Evolutionary conservation across 1,140 invertebrate species (phyloP), one percentile per base, ranked within the genome.

Genomic region (Solenopsis fugax): DNA sequence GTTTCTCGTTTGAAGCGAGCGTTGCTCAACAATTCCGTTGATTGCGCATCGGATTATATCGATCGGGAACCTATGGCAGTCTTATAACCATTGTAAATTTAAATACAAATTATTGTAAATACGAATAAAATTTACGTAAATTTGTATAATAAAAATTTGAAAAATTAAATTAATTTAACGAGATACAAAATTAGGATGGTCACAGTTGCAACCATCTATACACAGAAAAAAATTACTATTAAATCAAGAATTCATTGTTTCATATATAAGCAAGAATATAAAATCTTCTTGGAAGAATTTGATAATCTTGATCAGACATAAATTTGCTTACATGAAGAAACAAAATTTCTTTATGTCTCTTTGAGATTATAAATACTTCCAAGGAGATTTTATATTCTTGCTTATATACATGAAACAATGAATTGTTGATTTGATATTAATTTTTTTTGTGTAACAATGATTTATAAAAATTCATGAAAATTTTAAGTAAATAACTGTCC

Each of bases 391-490:
- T n/a, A n/a, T n/a, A n/a, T n/a, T n/a, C n/a, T n/a, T n/a, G n/a
- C n/a, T n/a, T n/a, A n/a, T n/a, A n/a, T n/a, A n/a, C n/a, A n/a
- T n/a, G n/a, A n/a, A n/a, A n/a, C n/a, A n/a, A n/a, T n/a, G n/a
- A n/a, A n/a, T n/a, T n/a, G n/a, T n/a, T n/a, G n/a, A n/a, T n/a
- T n/a, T n/a, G n/a, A n/a, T n/a, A n/a, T n/a, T n/a, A 29, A 29
- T 29, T 29, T 29, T 29, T 29, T 29, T 2, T 29, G 29, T 29
- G 29, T 29, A 29, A 56, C 13, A 29, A 56, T 10, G 16, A 58
- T 41, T 10, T 75, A 75, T 56, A 54, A 37, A 76, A 58, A 21
- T 76, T 7, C 18, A 4, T 41, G 29, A 71, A 52, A 52, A 64
- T 18, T 5, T 64, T 6, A 62, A 34, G 1, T 58, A 21, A 21